Conservation (phyloP, 2,888 invertebrate genomes). For the Platycheirus albimanus region DNA sequence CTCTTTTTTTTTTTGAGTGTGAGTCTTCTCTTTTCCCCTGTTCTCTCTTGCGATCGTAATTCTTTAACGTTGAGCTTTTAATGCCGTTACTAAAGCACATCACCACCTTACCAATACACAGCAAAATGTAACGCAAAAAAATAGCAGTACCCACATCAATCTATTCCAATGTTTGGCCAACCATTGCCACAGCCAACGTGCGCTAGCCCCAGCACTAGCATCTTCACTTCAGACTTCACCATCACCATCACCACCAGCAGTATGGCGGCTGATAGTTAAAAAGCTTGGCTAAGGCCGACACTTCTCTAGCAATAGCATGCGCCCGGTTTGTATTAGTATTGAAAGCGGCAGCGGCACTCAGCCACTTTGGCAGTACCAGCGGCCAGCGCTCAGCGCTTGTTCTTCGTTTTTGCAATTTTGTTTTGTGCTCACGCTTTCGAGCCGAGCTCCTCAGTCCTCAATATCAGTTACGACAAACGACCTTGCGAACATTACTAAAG, state of each 20-base stretch:
- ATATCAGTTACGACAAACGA: slow-evolving; percentile 74
- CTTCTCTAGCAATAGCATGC: slow-evolving; percentile 11
- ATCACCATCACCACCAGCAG: slow-evolving; percentile 3
- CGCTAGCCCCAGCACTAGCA: slow-evolving; percentile 21
- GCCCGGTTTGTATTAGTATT: background rate
- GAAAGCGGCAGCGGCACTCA: too few species aligned
- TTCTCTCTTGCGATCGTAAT: too few species aligned
- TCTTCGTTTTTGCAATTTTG: slow-evolving; percentile 59
- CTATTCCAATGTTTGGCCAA: slow-evolving; percentile 55
- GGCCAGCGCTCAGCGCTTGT: slow-evolving; percentile 27
- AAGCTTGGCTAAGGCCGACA: slow-evolving; percentile 18
- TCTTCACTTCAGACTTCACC: slow-evolving; percentile 58
- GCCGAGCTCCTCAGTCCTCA: slow-evolving; percentile 67
- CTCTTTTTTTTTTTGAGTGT: slow-evolving; percentile 43
- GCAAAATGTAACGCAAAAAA: slow-evolving; percentile 43
- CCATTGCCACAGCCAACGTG: slow-evolving; percentile 31
- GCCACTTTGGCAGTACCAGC: too few species aligned
- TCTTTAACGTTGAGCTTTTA: slow-evolving; percentile 62
- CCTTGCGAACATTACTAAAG: slow-evolving; percentile 73
- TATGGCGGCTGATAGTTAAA: background rate
- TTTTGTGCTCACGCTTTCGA: slow-evolving; percentile 64
- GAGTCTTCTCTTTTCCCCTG: slow-evolving; percentile 19
- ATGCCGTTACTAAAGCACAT: slow-evolving; percentile 71
- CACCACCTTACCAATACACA: slow-evolving; percentile 48
- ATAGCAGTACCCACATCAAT: slow-evolving; percentile 51